Evolutionary conservation across 2,797 vertebrate genomes (phyloP).

Genomic region (Coregonus ussuriensis): DNA sequence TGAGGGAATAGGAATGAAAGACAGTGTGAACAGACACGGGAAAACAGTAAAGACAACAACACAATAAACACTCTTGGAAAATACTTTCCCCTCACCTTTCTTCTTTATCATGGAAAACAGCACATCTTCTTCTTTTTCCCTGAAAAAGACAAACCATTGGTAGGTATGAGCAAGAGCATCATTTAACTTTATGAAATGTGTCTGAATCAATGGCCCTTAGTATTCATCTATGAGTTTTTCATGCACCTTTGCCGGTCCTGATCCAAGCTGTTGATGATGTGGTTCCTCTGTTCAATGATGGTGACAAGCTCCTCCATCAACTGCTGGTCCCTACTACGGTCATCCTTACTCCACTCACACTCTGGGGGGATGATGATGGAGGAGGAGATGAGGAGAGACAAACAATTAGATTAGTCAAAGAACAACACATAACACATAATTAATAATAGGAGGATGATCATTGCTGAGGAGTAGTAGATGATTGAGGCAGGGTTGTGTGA

Average conservation of each 20-base stretch:
- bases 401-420: background rate
- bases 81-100: constrained; percentile 76
- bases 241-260: constrained; percentile 86
- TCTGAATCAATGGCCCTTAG: background rate
- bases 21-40: background rate
- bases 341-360: constrained; percentile 83
- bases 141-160: constrained; percentile 57
- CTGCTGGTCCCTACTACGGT: constrained; percentile 80
- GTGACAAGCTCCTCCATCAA: constrained; percentile 85
- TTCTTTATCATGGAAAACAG: constrained; percentile 80
- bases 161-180: background rate
- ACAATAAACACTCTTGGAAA: background rate
- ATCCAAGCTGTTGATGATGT: constrained; percentile 88
- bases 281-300: constrained; percentile 89
- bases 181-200: background rate
- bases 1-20: background rate
- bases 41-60: background rate
- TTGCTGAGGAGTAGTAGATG: background rate
- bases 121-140: constrained; percentile 86
- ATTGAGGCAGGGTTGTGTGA: background rate
- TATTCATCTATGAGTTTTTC: background rate
- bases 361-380: constrained; percentile 65
- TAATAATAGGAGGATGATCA: background rate
- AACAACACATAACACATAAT: background rate
- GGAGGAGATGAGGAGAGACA: background rate